Percentiles rank a stretch among this genome's conserved stretches.
Conservation (phyloP, 2,113 vertebrate species). For the Cephalopterus ornatus region DNA sequence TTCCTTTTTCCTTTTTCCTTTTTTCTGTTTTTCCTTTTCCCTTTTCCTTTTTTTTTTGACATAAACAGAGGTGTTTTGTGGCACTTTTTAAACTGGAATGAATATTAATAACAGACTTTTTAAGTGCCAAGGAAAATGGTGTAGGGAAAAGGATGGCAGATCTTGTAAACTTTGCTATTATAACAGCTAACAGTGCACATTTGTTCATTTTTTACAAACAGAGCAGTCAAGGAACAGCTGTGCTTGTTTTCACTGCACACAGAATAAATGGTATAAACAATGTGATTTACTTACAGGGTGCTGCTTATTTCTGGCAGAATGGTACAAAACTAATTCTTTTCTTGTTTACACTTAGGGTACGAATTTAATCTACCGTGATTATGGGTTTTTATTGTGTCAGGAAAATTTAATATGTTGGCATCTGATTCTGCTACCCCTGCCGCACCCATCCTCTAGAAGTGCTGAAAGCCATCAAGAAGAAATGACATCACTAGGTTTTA, state of each 20-base stretch:
- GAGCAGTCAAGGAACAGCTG: conserved; percentile 26
- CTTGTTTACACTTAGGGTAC: conserved; percentile 13
- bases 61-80: background rate
- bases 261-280: background rate
- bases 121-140: background rate
- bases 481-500: background rate
- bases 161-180: background rate
- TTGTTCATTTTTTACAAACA: background rate
- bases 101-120: background rate
- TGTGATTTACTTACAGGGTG: conserved; percentile 31
- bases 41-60: background rate
- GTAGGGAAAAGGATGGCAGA: background rate
- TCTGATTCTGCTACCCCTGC: background rate
- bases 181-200: background rate
- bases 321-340: conserved; percentile 37
- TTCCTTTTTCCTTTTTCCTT: background rate
- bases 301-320: conserved; percentile 58
- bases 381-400: conserved; percentile 35
- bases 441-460: background rate
- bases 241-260: conserved; percentile 22
- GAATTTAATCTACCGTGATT: conserved; percentile 47
- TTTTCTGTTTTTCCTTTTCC: too few species aligned
- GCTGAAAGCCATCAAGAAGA: background rate
- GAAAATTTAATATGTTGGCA: conserved; percentile 1
- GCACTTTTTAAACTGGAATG: background rate